Conservation (phyloP, 1,140 invertebrate genomes). For the Ylistrum balloti region DNA sequence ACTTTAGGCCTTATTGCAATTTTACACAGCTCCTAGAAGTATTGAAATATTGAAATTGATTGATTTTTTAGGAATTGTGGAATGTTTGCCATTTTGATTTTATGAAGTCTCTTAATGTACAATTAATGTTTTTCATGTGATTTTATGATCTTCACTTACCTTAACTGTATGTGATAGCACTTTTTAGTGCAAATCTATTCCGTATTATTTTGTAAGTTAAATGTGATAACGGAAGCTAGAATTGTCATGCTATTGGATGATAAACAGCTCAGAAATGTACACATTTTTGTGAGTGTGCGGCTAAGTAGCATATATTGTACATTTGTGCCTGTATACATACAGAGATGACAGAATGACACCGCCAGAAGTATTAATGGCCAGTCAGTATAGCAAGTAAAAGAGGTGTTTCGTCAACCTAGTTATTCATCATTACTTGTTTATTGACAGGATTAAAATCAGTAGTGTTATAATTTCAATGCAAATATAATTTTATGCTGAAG, state of each 20-base stretch:
- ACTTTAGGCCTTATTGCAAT: too few relatives aligned
- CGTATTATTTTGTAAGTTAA: not conserved
- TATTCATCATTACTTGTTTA: not conserved
- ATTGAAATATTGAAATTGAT: too few relatives aligned
- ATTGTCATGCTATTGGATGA: not conserved
- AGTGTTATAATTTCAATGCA: too few relatives aligned
- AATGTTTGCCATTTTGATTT: too few relatives aligned
- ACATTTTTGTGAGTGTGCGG: not conserved
- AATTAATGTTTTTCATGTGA: too few relatives aligned
- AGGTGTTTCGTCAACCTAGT: not conserved
- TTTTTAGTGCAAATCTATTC: not conserved
- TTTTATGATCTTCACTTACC: too few relatives aligned
- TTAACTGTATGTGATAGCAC: not conserved
- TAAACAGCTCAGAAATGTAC: slow-evolving; percentile 9
- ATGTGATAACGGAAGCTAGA: not conserved
- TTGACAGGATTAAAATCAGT: too few relatives aligned
- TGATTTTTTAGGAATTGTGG: too few relatives aligned
- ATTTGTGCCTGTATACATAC: not conserved
- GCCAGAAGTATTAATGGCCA: not conserved
- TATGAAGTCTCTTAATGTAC: too few relatives aligned
- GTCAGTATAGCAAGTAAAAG: not conserved
- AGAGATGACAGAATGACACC: not conserved
- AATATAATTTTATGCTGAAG: too few relatives aligned
- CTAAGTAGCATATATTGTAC: not conserved
- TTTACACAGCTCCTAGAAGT: too few relatives aligned